Evolutionary conservation across 2,797 vertebrate genomes (phyloP).

Genomic region (Bovichtus variegatus): DNA sequence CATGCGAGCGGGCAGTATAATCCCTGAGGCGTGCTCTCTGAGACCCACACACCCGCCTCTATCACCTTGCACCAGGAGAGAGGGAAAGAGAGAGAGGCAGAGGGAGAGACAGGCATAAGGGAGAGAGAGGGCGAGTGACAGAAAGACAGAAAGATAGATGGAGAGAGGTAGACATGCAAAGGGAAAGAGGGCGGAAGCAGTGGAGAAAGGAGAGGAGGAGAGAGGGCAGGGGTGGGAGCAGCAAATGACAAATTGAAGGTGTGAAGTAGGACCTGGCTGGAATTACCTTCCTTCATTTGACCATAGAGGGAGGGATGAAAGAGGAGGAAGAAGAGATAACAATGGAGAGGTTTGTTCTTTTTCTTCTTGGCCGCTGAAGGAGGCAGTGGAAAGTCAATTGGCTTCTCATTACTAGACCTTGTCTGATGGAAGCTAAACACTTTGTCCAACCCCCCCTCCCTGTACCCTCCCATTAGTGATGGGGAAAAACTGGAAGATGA

Average conservation of each 20-base stretch:
- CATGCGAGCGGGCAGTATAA: constrained; percentile 86
- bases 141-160: constrained; percentile 61
- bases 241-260: constrained; percentile 78
- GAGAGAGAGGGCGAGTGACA: constrained; percentile 16
- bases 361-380: constrained; percentile 45
- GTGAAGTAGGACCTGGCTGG: constrained; percentile 67
- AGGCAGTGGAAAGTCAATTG: constrained; percentile 47
- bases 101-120: constrained; percentile 27
- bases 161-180: constrained; percentile 53
- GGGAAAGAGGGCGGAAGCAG: constrained; percentile 18
- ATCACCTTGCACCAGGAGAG: constrained; percentile 81
- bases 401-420: constrained; percentile 42
- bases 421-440: constrained; percentile 44
- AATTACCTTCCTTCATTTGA: constrained; percentile 68
- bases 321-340: constrained; percentile 60
- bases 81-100: constrained; percentile 44
- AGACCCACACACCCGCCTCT: constrained; percentile 79
- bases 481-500: not conserved
- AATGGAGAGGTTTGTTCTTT: constrained; percentile 61
- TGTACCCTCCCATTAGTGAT: not conserved
- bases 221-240: constrained; percentile 37
- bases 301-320: constrained; percentile 60
- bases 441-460: not conserved
- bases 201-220: constrained; percentile 23
- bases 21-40: constrained; percentile 87